A percentile compares a stretch with the other conserved stretches of the same genome.
Conservation (phyloP, 2,888 invertebrate species). For the Criorhina ranunculi region DNA sequence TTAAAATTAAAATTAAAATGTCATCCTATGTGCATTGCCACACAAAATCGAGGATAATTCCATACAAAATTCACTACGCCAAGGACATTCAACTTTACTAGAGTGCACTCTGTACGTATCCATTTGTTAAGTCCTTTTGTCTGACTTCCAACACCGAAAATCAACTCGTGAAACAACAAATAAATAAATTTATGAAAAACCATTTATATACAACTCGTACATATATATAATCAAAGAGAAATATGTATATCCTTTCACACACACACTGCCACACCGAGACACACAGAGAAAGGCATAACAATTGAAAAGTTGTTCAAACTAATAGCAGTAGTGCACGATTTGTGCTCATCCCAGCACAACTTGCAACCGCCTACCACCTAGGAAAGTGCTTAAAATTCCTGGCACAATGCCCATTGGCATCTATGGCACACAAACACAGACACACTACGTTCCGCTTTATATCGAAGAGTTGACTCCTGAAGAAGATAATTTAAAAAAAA, state of each 20-base stretch:
- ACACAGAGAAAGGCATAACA: conserved; percentile 14
- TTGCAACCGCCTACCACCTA: background rate
- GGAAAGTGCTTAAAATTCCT: conserved; percentile 54
- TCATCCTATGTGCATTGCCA: conserved; percentile 12
- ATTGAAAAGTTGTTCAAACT: conserved; percentile 57
- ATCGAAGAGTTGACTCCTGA: conserved; percentile 56
- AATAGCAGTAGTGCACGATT: conserved; percentile 32
- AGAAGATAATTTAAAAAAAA: conserved; percentile 63
- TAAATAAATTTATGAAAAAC: conserved; percentile 60
- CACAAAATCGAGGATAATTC: conserved; percentile 25
- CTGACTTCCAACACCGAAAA: conserved; percentile 46
- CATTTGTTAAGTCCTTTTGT: conserved; percentile 38
- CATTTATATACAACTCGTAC: conserved; percentile 24
- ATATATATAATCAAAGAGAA: background rate
- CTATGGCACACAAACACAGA: conserved; percentile 34
- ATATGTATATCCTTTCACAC: background rate
- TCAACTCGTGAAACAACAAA: conserved; percentile 55
- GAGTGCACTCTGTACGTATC: conserved; percentile 30
- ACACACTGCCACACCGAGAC: background rate
- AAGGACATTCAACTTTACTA: conserved; percentile 63
- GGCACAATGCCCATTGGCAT: conserved; percentile 73
- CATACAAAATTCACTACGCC: conserved; percentile 38
- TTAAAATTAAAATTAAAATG: conserved; percentile 56
- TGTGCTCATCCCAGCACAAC: background rate
- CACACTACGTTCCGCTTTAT: conserved; percentile 16